phyloP scores from a whole-genome alignment of 2,888 invertebrate species.

The Sinodicranocentrus sp. region DNA sequence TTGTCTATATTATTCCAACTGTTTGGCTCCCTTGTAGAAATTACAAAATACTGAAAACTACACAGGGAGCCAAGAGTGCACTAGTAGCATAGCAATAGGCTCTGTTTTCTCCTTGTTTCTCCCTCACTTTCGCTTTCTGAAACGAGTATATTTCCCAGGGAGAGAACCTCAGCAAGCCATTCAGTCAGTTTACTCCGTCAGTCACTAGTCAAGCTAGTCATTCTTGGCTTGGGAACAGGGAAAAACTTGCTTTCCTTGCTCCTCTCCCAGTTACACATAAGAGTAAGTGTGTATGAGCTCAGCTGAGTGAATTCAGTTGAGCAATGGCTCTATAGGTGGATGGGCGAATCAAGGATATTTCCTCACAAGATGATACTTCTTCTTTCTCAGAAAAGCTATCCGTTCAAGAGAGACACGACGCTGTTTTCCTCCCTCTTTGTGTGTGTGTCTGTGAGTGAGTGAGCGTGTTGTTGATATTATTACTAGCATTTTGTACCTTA shows the following conservation, averaged over 20 bases:
- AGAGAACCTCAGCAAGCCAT: conserved; percentile 53
- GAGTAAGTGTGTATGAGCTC: background rate
- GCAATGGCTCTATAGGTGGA: conserved; percentile 5
- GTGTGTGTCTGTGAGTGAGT: conserved; percentile 16
- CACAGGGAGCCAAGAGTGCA: conserved; percentile 10
- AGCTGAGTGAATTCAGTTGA: conserved; percentile 27
- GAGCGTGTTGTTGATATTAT: conserved; percentile 45
- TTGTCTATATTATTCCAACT: conserved; percentile 19
- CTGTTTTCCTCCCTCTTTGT: background rate
- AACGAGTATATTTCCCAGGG: no score
- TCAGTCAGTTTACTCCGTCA: conserved; percentile 31
- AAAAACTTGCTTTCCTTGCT: background rate
- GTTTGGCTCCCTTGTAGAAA: no score
- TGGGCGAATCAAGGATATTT: background rate
- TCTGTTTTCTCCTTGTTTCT: conserved; percentile 11
- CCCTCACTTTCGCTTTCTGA: background rate
- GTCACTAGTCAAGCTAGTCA: conserved; percentile 34
- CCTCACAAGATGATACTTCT: background rate
- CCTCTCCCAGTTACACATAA: background rate
- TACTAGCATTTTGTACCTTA: conserved; percentile 16
- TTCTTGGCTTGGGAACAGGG: conserved; percentile 20
- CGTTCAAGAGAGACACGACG: background rate
- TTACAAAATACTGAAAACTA: conserved; percentile 17
- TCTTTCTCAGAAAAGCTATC: conserved; percentile 6
- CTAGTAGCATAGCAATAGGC: no score